These are phyloP conservation scores for Psammodynastes pulverulentus DNA, from an alignment of 2,113 vertebrate species.

Conservation along the genomic window DNA sequence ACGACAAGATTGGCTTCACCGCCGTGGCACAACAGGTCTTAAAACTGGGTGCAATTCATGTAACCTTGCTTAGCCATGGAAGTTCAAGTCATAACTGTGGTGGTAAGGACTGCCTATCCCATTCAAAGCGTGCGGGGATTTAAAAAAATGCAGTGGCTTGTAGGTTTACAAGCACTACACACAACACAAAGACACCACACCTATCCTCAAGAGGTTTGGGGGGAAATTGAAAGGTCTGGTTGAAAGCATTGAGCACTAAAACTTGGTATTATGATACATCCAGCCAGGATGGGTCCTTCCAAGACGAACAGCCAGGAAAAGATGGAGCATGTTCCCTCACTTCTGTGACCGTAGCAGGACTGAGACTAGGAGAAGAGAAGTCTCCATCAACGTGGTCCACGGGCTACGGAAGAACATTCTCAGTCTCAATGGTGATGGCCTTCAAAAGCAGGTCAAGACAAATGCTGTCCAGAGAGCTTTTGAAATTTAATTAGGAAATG, in stretches of 20 bases:
- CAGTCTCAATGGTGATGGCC: background rate
- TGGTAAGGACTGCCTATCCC: background rate
- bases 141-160: background rate
- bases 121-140: background rate
- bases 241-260: background rate
- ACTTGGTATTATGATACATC: background rate
- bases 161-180: fast-evolving
- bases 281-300: background rate
- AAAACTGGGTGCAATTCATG: background rate
- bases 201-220: background rate
- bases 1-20: background rate
- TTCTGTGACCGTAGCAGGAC: background rate
- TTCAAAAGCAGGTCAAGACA: background rate
- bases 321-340: background rate
- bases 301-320: background rate
- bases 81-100: background rate
- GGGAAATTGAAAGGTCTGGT: background rate
- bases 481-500: background rate
- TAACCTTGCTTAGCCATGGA: background rate
- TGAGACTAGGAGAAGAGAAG: background rate
- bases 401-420: background rate
- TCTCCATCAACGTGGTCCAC: background rate
- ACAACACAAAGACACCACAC: background rate
- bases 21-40: background rate
- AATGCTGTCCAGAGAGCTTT: background rate